Evolutionary conservation across 2,888 invertebrate species (phyloP), one percentile per base, ranked within the genome.

Genomic region (Tubulanus polymorphus): DNA sequence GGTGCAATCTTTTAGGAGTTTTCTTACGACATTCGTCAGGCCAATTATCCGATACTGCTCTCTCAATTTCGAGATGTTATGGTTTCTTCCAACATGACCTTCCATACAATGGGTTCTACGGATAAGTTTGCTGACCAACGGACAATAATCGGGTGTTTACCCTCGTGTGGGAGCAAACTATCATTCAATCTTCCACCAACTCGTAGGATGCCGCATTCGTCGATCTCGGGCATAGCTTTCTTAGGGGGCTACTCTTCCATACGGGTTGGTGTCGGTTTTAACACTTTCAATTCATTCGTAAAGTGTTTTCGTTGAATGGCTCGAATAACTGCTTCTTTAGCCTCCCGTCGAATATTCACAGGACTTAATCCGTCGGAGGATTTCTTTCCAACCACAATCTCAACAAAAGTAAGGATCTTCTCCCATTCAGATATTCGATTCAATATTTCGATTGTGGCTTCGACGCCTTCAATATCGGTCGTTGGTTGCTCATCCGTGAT

Each of bases 121-220:
- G 41, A 41, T 41, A 5, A 41, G 41, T 15, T 41, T 41, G 6
- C 41, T 8, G 6, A 41, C 41, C 15, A 41, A 41, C 15, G 5
- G 41, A 58, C 26, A n/a, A 53, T 55, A 29, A 57, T 29, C 12
- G 54, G 57, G 30, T 57, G 60, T 35, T 59, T 59, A 6, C 30
- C 49, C 10, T 25, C 25, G 15, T 51, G 37, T 2, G 26, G 35
- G 12, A 57, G 20, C n/a, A 30, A 26, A n/a, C 51, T 30, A 25
- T 37, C 18, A 3, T 12, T 26, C 2, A 59, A 41, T 37, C 59
- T 45, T n/a, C 59, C 59, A 41, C 56, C 59, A 25, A 59, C 56
- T 48, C 57, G 28, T 3, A 62, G 23, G 3, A 61, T 12, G 5
- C 56, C 62, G 41, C 15, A 8, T 27, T 26, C 10, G 15, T 41